phyloP scores from a whole-genome alignment of 2,888 invertebrate genomes.

The Himalopsyche kuldschensis region DNA sequence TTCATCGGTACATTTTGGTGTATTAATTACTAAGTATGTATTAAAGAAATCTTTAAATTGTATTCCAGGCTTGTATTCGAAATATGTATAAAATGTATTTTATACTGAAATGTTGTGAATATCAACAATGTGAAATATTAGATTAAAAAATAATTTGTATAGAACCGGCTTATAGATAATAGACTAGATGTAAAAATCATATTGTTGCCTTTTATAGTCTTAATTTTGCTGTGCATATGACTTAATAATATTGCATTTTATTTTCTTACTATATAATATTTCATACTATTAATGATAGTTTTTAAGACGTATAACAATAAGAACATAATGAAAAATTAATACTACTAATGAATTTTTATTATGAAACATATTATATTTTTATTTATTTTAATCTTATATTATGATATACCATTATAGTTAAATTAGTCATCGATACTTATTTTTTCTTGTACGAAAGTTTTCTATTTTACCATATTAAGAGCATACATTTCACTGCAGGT shows the following conservation, averaged over 20 bases:
- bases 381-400: constrained; percentile 5
- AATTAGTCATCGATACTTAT: not conserved
- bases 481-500: not conserved
- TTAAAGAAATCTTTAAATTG: not conserved
- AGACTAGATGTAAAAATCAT: constrained; percentile 24
- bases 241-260: constrained; percentile 41
- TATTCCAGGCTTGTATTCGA: not conserved
- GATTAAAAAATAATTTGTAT: constrained; percentile 8
- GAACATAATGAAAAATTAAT: constrained; percentile 40
- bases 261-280: constrained; percentile 42
- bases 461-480: constrained; percentile 9
- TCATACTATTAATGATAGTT: constrained; percentile 26
- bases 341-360: constrained; percentile 23
- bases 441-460: constrained; percentile 31
- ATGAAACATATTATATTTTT: not conserved
- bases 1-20: not conserved
- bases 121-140: constrained; percentile 31
- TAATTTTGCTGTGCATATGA: constrained; percentile 43
- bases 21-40: not conserved
- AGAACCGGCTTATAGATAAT: not conserved
- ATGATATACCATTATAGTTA: not conserved
- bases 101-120: constrained; percentile 34
- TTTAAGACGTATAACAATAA: constrained; percentile 34
- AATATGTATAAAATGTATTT: not conserved
- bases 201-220: constrained; percentile 47